Evolutionary conservation across 2,888 invertebrate genomes (phyloP), one percentile per base, ranked within the genome.

Genomic region (Clostera curtula): DNA sequence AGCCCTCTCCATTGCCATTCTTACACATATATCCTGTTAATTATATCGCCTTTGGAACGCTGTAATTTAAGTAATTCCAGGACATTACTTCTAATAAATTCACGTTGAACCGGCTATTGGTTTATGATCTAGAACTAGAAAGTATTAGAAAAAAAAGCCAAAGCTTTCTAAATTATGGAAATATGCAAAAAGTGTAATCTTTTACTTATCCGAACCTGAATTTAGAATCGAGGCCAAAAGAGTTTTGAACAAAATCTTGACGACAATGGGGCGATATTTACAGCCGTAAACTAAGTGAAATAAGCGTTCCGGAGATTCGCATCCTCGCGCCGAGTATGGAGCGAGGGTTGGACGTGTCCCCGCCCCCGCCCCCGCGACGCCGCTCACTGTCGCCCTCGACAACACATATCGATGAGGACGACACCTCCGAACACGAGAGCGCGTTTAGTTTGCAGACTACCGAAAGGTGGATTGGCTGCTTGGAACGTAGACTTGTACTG

Each of bases 321-420:
- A 90, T 93, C 61, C 85, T 92, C 86, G 91, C 92, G 67, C 91
- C 93, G 56, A 92, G 92, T 74, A 85, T 91, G 87, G 93, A 93
- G 85, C 87, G 90, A 60, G 91, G 92, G 57, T 86, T 92, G 80
- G 91, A 92, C 77, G 72, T 69, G 54, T 48, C 58, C 19, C 60
- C 52, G 12, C 49, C 52, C 13, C 47, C 49, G 12, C 49, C 35
- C 34, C 33, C 26, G 22, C 43, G 19, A 34, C 67, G 7, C 6
- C 27, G 85, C 56, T 57, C 79, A 56, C 49, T 56, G 56, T 64
- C 31, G 30, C 31, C 25, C 23, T 37, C 29, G 36, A 32, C 29
- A 40, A 33, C 40, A 44, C 27, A 30, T 33, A 27, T 23, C 16
- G 34, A 28, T 27, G 62, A 63, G 27, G 69, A 64, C 40, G 75